A percentile compares a stretch with the other conserved stretches of the same genome.
phyloP scores from a whole-genome alignment of 2,113 vertebrate genomes.

The Trichomycterus rosablanca region DNA sequence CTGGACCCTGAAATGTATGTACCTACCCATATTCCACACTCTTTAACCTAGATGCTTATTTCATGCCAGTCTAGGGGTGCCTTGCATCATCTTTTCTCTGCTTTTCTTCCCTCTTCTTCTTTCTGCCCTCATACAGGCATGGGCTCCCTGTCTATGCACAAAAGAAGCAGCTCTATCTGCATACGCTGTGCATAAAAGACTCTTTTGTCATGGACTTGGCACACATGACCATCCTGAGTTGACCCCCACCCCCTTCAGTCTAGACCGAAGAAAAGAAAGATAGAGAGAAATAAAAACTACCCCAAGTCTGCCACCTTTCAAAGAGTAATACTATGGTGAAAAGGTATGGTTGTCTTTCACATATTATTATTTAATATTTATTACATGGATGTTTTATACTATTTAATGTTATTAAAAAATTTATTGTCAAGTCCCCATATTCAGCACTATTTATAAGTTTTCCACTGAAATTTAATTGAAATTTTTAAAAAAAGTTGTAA shows the following conservation, averaged over 20 bases:
- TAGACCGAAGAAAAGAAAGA: conserved; percentile 38
- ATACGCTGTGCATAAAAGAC: conserved; percentile 76
- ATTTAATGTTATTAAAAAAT: not conserved
- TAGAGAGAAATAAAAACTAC: conserved; percentile 20
- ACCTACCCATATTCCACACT: not conserved
- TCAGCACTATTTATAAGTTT: too few relatives aligned
- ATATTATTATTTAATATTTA: too few relatives aligned
- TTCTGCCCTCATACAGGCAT: conserved; percentile 59
- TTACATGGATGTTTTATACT: too few relatives aligned
- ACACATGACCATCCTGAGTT: conserved; percentile 71
- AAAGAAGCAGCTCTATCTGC: conserved; percentile 71
- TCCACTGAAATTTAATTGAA: too few relatives aligned
- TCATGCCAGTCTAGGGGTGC: conserved; percentile 11
- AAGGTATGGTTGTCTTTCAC: conserved; percentile 6
- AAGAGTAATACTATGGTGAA: not conserved
- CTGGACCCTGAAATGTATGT: not conserved
- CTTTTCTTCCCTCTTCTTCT: conserved; percentile 46
- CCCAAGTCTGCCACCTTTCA: conserved; percentile 18
- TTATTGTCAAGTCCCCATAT: not conserved
- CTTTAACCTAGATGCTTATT: conserved; percentile 3
- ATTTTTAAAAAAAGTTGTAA: too few relatives aligned
- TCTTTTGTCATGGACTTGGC: conserved; percentile 72
- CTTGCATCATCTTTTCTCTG: conserved; percentile 25
- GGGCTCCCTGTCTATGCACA: conserved; percentile 73
- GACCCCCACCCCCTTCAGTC: conserved; percentile 44